Evolutionary conservation across 2,888 invertebrate genomes (phyloP), one percentile per base, ranked within the genome.

Genomic region (Amiota minor): DNA sequence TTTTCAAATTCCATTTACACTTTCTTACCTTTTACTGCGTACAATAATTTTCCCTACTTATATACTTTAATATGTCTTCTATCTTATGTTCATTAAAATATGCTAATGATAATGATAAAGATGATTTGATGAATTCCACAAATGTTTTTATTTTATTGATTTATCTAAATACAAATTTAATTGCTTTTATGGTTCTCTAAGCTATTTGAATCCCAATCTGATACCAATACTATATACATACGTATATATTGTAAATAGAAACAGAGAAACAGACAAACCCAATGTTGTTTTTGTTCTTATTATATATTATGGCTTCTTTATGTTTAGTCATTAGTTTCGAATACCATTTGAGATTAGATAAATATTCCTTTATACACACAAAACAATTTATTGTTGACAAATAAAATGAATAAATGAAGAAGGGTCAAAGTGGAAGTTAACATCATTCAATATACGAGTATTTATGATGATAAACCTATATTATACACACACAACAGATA

Each of bases 301-400:
- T 61, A 8, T 16, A 1, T 45, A 46, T 9, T n/a, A 74, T 74
- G 71, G 79, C 74, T 73, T n/a, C 70, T 74, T 79, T 79, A 78
- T 76, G 78, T 77, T 35, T 75, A 76, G 77, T 80, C 81, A 80
- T 80, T 77, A 77, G 81, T 74, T 76, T 76, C 76, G 73, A 79
- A 80, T 82, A 78, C 78, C 81, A 76, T 75, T 78, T 75, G 78
- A 77, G 75, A 78, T 82, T 82, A 78, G 71, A 72, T 75, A 72
- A 69, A 76, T 77, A 74, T 72, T 71, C 56, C 72, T 35, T 1
- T 35, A 35, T 35, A 35, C 2, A 35, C 35, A 6, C 35, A 35
- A 8, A 35, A 6, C 35, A 35, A 6, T 4, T 35, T 35, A 35
- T 35, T 35, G 35, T 35, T 35, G 35, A 35, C 35, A 35, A 35